phyloP scores from a whole-genome alignment of 2,888 invertebrate species.

The Lucinisca nassula region DNA sequence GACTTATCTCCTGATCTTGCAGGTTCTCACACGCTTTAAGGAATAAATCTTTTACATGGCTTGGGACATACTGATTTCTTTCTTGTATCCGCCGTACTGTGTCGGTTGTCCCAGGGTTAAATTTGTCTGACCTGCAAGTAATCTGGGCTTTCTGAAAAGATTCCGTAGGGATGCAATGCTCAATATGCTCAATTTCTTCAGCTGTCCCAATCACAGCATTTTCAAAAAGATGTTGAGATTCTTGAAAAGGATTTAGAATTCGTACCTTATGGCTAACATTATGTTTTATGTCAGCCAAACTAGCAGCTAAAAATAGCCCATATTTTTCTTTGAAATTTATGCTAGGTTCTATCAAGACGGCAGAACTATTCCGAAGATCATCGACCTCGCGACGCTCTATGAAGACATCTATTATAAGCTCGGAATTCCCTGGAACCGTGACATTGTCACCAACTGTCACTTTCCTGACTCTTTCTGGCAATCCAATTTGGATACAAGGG shows the following conservation, averaged over 20 bases:
- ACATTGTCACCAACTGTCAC: no score
- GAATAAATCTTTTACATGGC: conserved; percentile 38
- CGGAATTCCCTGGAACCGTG: no score
- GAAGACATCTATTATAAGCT: conserved; percentile 34
- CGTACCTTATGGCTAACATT: conserved; percentile 30
- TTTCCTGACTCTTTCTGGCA: no score
- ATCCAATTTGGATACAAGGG: no score
- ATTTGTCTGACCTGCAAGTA: no score
- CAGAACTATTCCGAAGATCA: not conserved
- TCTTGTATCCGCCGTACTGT: not conserved
- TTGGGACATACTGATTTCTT: conserved; percentile 4
- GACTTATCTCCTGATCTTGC: not conserved
- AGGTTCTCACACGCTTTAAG: not conserved
- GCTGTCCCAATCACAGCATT: conserved; percentile 38
- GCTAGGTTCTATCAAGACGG: conserved; percentile 43
- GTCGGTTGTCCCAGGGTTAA: no score
- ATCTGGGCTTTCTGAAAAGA: no score
- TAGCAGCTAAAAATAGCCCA: conserved; percentile 35
- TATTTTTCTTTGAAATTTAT: conserved; percentile 19
- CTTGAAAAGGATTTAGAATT: conserved; percentile 46
- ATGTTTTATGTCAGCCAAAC: conserved; percentile 29
- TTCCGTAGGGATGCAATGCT: not conserved
- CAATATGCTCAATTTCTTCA: conserved; percentile 1
- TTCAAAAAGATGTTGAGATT: not conserved
- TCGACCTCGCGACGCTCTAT: conserved; percentile 15